phyloP scores from a whole-genome alignment of 2,113 vertebrate genomes.

The Lasiurus borealis region DNA sequence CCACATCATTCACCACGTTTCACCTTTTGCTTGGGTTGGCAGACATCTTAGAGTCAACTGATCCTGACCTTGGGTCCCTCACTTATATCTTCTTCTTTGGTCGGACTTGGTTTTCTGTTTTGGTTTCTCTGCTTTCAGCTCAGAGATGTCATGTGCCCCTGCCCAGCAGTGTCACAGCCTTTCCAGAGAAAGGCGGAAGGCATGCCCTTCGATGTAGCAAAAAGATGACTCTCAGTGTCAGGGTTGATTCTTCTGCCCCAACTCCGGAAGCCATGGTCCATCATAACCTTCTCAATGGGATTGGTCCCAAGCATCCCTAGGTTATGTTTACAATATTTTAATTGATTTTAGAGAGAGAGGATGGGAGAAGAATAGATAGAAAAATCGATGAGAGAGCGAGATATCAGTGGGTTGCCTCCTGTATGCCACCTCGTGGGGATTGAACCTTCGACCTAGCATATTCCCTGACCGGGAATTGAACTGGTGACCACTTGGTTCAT shows the following conservation, averaged over 20 bases:
- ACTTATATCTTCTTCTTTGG: background rate
- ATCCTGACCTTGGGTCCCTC: background rate
- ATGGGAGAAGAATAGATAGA: too few relatives aligned
- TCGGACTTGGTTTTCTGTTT: background rate
- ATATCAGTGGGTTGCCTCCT: too few relatives aligned
- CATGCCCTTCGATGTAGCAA: fast-evolving
- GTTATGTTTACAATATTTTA: background rate
- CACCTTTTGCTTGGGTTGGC: background rate
- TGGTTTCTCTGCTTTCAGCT: background rate
- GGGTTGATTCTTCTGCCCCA: background rate
- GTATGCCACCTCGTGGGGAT: too few relatives aligned
- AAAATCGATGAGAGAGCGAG: too few relatives aligned
- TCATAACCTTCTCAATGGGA: background rate
- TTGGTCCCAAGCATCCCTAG: background rate
- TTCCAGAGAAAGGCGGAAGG: background rate
- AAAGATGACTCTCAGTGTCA: background rate
- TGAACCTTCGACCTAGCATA: too few relatives aligned
- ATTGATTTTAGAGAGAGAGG: too few relatives aligned
- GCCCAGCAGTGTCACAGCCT: background rate
- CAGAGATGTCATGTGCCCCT: background rate
- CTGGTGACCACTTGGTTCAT: too few relatives aligned
- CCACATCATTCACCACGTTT: background rate
- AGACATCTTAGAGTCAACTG: background rate
- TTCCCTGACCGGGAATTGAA: too few relatives aligned
- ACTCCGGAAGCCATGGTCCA: fast-evolving